Base-by-base conservation (phyloP, 1,140 invertebrate species). In the Dinoponera quadriceps region DNA sequence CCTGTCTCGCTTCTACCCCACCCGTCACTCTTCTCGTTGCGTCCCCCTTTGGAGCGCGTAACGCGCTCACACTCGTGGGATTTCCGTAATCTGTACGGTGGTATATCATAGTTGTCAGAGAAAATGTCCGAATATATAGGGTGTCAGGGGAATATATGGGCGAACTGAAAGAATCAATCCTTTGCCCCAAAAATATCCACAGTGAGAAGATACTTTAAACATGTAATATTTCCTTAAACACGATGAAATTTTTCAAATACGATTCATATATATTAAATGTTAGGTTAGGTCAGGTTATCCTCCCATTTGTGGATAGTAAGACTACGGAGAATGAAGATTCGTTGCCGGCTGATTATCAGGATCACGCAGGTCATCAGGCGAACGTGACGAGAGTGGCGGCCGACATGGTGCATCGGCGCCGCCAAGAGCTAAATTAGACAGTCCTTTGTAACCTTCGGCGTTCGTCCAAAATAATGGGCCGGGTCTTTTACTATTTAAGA, bases 401-500 rank as follows among this genome's bases (percentile, higher is more conserved):
- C 29, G 7, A 22, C 49, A 63, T 69, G 82, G 51, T 81, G 44
- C 62, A 14, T 25, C 55, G 72, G 81, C 81, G 86, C 66, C 81
- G 81, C 49, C 63, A 72, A 66, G 59, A 83, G 72, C 62, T 78
- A 86, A 88, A 89, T 86, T 85, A 82, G 80, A 82, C 81, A 84
- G 68, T 55, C 78, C 57, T 77, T 87, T 88, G 75, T 85, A 86
- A 84, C 72, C 72, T 81, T 85, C 72, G 73, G 66, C 62, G 62
- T 85, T 84, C 66, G 55, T 75, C 33, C 74, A 78, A 85, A 87
- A 89, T 89, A 88, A 88, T 88, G 66, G 38, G 77, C 38, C 55
- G 65, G 69, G 72, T 82, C 80, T 83, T 83, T 38, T 83, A 74
- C 68, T 85, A 89, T 84, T 90, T 86, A 91, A 85, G 85, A 83